A percentile compares a stretch with the other conserved stretches of the same genome.
These are phyloP conservation scores for Piezodorus guildinii DNA, from an alignment of 1,140 invertebrate species.

Conservation along the genomic window DNA sequence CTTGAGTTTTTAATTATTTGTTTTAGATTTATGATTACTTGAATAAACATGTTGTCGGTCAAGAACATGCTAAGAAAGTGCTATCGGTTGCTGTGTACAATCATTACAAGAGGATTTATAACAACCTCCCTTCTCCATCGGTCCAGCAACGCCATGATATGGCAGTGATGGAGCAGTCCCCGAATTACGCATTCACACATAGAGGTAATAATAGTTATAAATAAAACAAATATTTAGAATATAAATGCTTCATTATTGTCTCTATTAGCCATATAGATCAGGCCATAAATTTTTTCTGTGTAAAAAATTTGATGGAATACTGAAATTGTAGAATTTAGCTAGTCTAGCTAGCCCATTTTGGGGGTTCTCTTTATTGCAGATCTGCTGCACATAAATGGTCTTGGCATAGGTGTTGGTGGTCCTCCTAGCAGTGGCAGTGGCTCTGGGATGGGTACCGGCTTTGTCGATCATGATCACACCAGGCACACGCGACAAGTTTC, in stretches of 20 bases:
- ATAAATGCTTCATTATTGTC: too few relatives aligned
- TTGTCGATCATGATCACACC: background rate
- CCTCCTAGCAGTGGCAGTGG: background rate
- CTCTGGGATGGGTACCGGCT: background rate
- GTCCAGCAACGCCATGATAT: conserved; percentile 35
- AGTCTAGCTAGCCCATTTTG: background rate
- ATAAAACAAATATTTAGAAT: too few relatives aligned
- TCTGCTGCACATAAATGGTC: conserved; percentile 70
- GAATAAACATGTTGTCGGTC: conserved; percentile 93
- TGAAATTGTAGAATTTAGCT: background rate
- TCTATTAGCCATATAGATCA: background rate
- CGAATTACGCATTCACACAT: conserved; percentile 57
- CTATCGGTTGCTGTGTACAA: conserved; percentile 97
- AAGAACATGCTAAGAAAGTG: conserved; percentile 97
- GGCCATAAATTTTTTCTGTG: conserved; percentile 15
- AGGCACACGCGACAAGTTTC: conserved; percentile 25
- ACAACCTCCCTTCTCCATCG: conserved; percentile 51
- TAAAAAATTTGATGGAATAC: background rate
- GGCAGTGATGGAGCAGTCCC: conserved; percentile 47
- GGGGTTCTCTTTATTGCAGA: conserved; percentile 43
- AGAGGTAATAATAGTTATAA: conserved; percentile 46
- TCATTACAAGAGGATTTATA: conserved; percentile 95
- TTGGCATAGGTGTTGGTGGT: conserved; percentile 44
- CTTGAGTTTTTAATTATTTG: conserved; percentile 21
- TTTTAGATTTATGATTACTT: conserved; percentile 84